Evolutionary conservation across 2,888 invertebrate species (phyloP).

Genomic region (Pomacea canaliculata): DNA sequence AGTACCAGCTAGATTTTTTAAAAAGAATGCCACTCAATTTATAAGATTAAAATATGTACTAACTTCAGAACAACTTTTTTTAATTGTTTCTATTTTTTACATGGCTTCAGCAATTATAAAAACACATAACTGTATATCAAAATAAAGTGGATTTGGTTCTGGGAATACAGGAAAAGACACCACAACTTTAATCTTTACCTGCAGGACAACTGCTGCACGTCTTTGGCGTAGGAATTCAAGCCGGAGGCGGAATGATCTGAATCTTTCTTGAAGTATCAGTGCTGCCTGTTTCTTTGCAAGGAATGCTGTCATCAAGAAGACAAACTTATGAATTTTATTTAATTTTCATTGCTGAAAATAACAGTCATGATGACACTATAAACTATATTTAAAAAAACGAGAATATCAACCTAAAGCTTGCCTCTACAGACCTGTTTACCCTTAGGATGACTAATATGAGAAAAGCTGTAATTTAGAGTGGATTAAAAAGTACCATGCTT

Average conservation of each 20-base stretch:
- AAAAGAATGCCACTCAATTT: background rate
- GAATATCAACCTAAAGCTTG: no score
- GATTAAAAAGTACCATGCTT: no score
- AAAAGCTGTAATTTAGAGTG: no score
- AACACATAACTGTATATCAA: background rate
- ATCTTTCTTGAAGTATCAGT: slow-evolving; percentile 55
- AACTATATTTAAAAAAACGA: no score
- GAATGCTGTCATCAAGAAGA: slow-evolving; percentile 40
- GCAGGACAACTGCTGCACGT: slow-evolving; percentile 54
- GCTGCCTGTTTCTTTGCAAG: slow-evolving; percentile 49
- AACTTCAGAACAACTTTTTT: background rate
- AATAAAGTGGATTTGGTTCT: no score
- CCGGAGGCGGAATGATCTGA: slow-evolving; percentile 52
- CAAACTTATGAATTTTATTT: background rate
- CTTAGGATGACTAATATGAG: no score
- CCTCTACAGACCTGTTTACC: no score
- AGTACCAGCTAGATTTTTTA: background rate
- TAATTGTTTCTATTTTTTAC: no score
- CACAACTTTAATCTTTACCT: slow-evolving; percentile 40
- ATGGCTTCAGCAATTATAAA: no score
- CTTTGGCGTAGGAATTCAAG: slow-evolving; percentile 52
- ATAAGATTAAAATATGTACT: background rate
- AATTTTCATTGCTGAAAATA: no score
- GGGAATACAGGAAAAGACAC: no score
- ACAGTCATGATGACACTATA: no score